phyloP scores from a whole-genome alignment of 2,113 vertebrate genomes.

The Channa maculata region DNA sequence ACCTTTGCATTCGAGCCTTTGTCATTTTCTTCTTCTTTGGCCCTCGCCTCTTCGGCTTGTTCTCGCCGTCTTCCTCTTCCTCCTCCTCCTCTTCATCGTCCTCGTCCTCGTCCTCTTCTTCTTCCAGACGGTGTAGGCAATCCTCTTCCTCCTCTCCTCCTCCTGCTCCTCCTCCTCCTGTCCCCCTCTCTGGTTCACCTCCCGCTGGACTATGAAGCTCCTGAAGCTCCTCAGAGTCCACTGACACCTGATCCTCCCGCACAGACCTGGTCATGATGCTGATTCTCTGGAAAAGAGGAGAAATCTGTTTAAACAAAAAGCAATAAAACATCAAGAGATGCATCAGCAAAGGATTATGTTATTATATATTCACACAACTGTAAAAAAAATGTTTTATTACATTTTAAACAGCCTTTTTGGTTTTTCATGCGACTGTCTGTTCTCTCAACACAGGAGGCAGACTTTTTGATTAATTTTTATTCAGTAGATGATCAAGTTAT shows the following conservation, averaged over 20 bases:
- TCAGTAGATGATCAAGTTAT: too few relatives aligned
- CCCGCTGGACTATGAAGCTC: conserved; percentile 86
- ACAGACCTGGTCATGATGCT: conserved; percentile 94
- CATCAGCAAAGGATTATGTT: background rate
- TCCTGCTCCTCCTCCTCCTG: conserved; percentile 82
- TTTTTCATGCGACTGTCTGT: too few relatives aligned
- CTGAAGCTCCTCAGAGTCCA: conserved; percentile 61
- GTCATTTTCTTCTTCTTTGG: conserved; percentile 99
- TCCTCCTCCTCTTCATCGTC: conserved; percentile 92
- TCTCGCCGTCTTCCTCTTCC: conserved; percentile 91
- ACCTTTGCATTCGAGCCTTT: conserved; percentile 93
- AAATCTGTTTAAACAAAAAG: background rate
- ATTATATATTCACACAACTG: too few relatives aligned
- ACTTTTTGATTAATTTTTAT: too few relatives aligned
- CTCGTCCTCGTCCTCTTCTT: conserved; percentile 88
- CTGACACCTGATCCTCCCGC: conserved; percentile 84
- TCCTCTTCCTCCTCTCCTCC: conserved; percentile 71
- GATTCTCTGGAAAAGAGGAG: conserved; percentile 69
- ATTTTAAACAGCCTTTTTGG: too few relatives aligned
- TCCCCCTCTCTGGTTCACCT: conserved; percentile 84
- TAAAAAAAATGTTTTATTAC: too few relatives aligned
- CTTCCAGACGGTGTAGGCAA: conserved; percentile 76
- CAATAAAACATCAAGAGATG: background rate
- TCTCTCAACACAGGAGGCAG: too few relatives aligned
- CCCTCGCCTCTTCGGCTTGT: conserved; percentile 94